Conservation (phyloP, 1,140 invertebrate species). For the Zaprionus vittiger region DNA sequence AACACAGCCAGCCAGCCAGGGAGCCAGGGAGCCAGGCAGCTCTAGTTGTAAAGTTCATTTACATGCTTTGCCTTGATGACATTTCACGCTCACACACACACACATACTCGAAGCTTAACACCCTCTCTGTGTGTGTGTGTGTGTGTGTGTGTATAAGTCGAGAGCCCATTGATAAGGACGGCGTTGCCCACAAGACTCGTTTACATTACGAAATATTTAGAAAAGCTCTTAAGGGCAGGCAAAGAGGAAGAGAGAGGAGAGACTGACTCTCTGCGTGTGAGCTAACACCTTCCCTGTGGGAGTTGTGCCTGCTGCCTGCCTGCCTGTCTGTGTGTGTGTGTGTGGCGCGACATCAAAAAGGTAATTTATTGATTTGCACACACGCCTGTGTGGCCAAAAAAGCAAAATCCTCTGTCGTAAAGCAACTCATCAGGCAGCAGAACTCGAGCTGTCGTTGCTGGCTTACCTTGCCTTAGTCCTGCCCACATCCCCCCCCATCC, state of each 20-base stretch:
- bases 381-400: constrained; percentile 38
- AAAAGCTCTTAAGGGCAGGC: constrained; percentile 49
- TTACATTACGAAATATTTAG: constrained; percentile 74
- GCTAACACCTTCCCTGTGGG: background rate
- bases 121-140: constrained; percentile 27
- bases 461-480: background rate
- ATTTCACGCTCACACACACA: constrained; percentile 64
- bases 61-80: constrained; percentile 78
- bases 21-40: constrained; percentile 36
- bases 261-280: background rate
- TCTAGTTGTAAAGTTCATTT: constrained; percentile 79
- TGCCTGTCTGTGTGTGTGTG: constrained; percentile 19
- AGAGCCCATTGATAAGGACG: constrained; percentile 75
- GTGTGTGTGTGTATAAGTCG: constrained; percentile 60
- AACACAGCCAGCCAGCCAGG: constrained; percentile 52
- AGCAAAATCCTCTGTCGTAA: constrained; percentile 41
- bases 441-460: constrained; percentile 2
- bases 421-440: constrained; percentile 58
- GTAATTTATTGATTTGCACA: constrained; percentile 79
- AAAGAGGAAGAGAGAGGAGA: constrained; percentile 9
- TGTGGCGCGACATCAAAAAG: constrained; percentile 49
- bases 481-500: background rate
- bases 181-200: constrained; percentile 49
- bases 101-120: constrained; percentile 32
- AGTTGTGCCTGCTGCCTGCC: constrained; percentile 11